Conservation (phyloP, 1,140 invertebrate genomes). For the Cydia splendana region DNA sequence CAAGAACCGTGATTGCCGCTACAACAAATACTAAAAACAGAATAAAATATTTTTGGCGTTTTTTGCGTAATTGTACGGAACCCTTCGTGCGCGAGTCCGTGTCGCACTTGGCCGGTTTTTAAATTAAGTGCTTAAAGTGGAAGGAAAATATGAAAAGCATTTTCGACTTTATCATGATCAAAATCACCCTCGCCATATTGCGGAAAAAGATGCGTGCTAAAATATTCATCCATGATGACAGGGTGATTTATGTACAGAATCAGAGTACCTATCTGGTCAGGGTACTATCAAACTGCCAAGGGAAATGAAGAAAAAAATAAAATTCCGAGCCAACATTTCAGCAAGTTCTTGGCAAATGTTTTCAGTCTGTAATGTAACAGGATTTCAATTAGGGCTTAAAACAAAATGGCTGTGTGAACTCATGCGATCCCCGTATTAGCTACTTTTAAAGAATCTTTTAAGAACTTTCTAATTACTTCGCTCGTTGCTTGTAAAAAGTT, state of each 20-base stretch:
- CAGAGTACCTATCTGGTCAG: neutral
- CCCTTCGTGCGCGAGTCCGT: too few species aligned
- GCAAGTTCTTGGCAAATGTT: conserved; percentile 13
- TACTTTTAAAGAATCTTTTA: conserved; percentile 11
- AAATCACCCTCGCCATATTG: neutral
- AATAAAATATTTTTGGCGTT: too few species aligned
- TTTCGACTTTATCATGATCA: neutral
- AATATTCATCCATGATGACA: conserved; percentile 17
- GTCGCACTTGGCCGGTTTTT: too few species aligned
- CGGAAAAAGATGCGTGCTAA: conserved; percentile 18
- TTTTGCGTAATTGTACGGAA: too few species aligned
- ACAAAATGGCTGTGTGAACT: conserved; percentile 15
- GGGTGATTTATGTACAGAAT: conserved; percentile 4
- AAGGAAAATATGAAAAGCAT: neutral
- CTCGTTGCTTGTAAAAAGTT: conserved; percentile 29
- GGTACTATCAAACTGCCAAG: conserved; percentile 6
- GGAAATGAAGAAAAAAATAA: conserved; percentile 1
- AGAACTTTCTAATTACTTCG: conserved; percentile 25
- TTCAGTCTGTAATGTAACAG: conserved; percentile 17
- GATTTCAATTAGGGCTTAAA: conserved; percentile 19
- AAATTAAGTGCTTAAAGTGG: neutral
- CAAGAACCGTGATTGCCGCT: too few species aligned
- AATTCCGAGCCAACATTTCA: neutral
- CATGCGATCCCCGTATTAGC: conserved; percentile 22
- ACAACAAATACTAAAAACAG: too few species aligned